Base-by-base conservation (phyloP, 2,888 invertebrate genomes). In the Atherix ibis region DNA sequence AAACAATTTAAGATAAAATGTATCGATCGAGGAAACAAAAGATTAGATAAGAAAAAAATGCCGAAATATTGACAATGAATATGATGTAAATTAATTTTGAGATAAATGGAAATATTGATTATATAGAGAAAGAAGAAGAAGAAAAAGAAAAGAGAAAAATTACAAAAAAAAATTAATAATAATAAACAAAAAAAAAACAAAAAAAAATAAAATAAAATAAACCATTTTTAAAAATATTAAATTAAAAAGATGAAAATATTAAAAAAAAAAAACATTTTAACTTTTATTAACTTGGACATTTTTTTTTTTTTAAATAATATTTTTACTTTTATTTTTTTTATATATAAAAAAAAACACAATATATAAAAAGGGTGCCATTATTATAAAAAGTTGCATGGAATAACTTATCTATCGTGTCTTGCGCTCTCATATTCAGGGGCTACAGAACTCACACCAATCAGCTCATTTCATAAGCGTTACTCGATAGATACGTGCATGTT, bases 31-130 rank as follows among this genome's bases (percentile, higher is more conserved):
- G 9, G 18, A 29, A 16, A n/a, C n/a, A 10, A 17, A 29, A 29
- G 10, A 17, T 25, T 25, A 31, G 18, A 27, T 18, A 32, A 24
- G 32, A 16, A 29, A 32, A 29, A 22, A 25, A 17, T 4, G 14
- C n/a, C 27, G 18, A 13, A 32, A 28, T 12, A 10, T 30, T 31
- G 15, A 32, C 19, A 27, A 27, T n/a, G n/a, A 22, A 15, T 30
- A 30, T 12, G 30, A 35, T 35, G 35, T 35, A 35, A 35, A 30
- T 18, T 35, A n/a, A n/a, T n/a, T n/a, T n/a, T n/a, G n/a, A n/a
- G n/a, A n/a, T n/a, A n/a, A n/a, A n/a, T n/a, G n/a, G n/a, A n/a
- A n/a, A n/a, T n/a, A n/a, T n/a, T n/a, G n/a, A 35, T 18, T 25
- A 26, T 17, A 22, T 15, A 26, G 18, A 22, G 28, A 35, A 35